phyloP scores from a whole-genome alignment of 2,113 vertebrate species.

The Sturnira hondurensis region DNA sequence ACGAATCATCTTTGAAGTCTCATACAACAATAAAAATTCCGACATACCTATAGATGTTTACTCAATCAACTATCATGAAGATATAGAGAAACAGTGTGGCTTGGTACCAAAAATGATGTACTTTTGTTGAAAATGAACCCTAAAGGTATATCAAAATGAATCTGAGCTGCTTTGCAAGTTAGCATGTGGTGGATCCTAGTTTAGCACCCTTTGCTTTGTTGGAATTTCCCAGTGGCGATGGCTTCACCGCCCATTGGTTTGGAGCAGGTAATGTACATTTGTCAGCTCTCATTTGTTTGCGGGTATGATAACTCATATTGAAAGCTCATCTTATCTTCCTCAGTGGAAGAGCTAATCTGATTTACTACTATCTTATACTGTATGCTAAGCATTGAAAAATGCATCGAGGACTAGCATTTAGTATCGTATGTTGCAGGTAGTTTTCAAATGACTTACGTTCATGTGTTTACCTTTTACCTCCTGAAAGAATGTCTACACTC shows the following conservation, averaged over 20 bases:
- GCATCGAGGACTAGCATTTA: neutral
- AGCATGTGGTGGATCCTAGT: neutral
- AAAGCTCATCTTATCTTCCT: slow-evolving; percentile 24
- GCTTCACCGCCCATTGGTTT: neutral
- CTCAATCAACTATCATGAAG: neutral
- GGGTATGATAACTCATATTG: slow-evolving; percentile 21
- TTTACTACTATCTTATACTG: neutral
- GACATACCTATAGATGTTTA: neutral
- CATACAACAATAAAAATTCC: neutral
- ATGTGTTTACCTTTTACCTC: neutral
- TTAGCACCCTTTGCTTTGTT: neutral
- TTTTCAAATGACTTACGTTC: neutral
- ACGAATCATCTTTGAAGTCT: neutral
- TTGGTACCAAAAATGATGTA: neutral
- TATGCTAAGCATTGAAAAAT: neutral
- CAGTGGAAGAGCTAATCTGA: slow-evolving; percentile 14
- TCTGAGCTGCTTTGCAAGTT: neutral
- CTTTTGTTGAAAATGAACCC: neutral
- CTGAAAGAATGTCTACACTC: neutral
- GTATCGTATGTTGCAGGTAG: neutral
- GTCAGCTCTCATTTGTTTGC: slow-evolving; percentile 29
- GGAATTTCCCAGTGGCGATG: slow-evolving; percentile 19
- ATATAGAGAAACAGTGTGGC: neutral
- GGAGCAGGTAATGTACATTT: slow-evolving; percentile 14
- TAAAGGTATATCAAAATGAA: neutral